A percentile compares a stretch with the other conserved stretches of the same genome.
Conservation (phyloP, 2,113 vertebrate genomes). For the Rhagologus leucostigma region DNA sequence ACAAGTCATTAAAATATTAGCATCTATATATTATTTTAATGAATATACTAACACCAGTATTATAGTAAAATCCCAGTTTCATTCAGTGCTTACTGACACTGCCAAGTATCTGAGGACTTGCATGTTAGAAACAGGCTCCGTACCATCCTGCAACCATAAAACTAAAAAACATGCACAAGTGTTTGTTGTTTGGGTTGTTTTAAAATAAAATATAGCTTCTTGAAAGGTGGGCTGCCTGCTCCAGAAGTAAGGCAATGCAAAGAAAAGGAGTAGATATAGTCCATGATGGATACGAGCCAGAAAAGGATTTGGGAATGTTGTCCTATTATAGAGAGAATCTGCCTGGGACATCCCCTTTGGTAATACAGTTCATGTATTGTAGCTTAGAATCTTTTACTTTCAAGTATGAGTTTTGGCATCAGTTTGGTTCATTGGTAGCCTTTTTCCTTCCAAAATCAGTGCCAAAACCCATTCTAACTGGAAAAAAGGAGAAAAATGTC, state of each 20-base stretch:
- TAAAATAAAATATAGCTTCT: background rate
- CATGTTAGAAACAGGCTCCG: background rate
- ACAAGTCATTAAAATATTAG: background rate
- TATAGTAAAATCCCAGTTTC: background rate
- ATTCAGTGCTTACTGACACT: background rate
- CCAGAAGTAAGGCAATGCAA: background rate
- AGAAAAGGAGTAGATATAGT: background rate
- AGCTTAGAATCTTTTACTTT: background rate
- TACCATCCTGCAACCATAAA: background rate
- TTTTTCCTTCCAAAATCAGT: background rate
- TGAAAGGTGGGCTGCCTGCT: background rate
- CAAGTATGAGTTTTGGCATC: background rate
- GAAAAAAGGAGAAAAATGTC: background rate
- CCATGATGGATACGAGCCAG: background rate
- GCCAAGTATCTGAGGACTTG: background rate
- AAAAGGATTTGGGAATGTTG: background rate
- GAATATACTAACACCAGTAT: background rate
- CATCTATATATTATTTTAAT: background rate
- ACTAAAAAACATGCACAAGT: background rate
- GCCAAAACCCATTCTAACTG: background rate
- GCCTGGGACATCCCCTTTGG: background rate
- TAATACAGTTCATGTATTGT: background rate
- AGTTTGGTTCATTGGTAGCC: background rate
- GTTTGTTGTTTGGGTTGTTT: background rate
- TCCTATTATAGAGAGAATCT: background rate